These are phyloP conservation scores for Nesogale talazaci DNA, from an alignment of 2,113 vertebrate genomes.

Conservation along the genomic window DNA sequence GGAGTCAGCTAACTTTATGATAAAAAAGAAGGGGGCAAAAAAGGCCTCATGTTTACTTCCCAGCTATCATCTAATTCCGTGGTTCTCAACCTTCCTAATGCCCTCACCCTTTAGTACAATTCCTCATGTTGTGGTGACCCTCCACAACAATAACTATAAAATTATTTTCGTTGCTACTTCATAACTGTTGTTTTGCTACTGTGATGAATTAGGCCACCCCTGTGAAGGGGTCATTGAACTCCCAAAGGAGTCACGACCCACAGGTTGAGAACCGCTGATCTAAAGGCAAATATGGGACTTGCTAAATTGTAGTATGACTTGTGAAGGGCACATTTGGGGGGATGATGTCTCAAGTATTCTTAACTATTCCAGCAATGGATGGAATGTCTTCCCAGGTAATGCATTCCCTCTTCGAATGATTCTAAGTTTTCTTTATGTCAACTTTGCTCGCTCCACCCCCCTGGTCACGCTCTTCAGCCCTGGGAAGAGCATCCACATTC, in stretches of 20 bases:
- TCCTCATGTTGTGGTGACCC: no score
- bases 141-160: no score
- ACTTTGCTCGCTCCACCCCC: background rate
- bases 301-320: background rate
- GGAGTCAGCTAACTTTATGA: background rate
- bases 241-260: no score
- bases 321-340: background rate
- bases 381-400: slow-evolving; percentile 23
- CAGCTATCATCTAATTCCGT: background rate
- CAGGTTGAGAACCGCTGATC: no score
- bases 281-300: slow-evolving; percentile 7
- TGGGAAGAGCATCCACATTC: slow-evolving; percentile 17
- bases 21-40: slow-evolving; percentile 22
- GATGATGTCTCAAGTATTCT: slow-evolving; percentile 8
- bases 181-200: no score
- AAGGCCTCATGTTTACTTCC: slow-evolving; percentile 21
- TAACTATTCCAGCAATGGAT: slow-evolving; percentile 29
- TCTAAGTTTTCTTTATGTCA: slow-evolving; percentile 19
- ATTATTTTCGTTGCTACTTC: no score
- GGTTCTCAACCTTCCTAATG: no score
- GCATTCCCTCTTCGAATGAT: background rate
- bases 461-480: background rate
- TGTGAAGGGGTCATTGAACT: no score
- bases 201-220: no score
- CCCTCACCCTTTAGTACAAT: no score